These are phyloP conservation scores for Eupeodes latifasciatus DNA, from an alignment of 2,888 invertebrate species.

Conservation along the genomic window DNA sequence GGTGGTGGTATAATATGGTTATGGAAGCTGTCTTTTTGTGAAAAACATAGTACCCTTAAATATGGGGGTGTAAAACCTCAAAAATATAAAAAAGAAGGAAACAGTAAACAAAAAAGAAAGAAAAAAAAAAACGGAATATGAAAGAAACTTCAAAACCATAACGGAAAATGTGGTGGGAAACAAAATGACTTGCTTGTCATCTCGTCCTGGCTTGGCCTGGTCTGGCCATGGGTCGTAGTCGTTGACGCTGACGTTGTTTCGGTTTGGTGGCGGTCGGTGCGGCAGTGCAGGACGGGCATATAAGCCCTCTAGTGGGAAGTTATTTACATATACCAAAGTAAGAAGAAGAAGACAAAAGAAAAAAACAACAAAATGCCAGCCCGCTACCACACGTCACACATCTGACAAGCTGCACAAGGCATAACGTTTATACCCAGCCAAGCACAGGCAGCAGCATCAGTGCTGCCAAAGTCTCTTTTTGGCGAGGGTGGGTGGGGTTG, in stretches of 20 bases:
- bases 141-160: slow-evolving; percentile 56
- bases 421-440: slow-evolving; percentile 24
- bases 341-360: not conserved
- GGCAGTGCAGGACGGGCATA: not conserved
- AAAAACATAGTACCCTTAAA: not conserved
- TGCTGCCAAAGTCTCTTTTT: slow-evolving; percentile 33
- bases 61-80: slow-evolving; percentile 58
- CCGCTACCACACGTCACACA: slow-evolving; percentile 39
- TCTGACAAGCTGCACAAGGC: not conserved
- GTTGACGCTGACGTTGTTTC: not conserved
- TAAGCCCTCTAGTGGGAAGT: not conserved
- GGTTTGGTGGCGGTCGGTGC: not conserved
- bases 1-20: slow-evolving; percentile 9
- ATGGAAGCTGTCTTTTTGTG: slow-evolving; percentile 46
- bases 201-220: slow-evolving; percentile 37
- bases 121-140: slow-evolving; percentile 13
- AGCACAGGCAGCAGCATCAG: slow-evolving; percentile 16
- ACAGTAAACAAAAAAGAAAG: not conserved
- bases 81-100: slow-evolving; percentile 33
- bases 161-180: slow-evolving; percentile 71
- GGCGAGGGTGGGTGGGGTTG: slow-evolving; percentile 38
- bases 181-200: slow-evolving; percentile 71
- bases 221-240: slow-evolving; percentile 16
- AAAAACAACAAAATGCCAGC: slow-evolving; percentile 14
- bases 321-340: slow-evolving; percentile 13